phyloP scores from a whole-genome alignment of 2,888 invertebrate species.

The Dysmachus trigonus region DNA sequence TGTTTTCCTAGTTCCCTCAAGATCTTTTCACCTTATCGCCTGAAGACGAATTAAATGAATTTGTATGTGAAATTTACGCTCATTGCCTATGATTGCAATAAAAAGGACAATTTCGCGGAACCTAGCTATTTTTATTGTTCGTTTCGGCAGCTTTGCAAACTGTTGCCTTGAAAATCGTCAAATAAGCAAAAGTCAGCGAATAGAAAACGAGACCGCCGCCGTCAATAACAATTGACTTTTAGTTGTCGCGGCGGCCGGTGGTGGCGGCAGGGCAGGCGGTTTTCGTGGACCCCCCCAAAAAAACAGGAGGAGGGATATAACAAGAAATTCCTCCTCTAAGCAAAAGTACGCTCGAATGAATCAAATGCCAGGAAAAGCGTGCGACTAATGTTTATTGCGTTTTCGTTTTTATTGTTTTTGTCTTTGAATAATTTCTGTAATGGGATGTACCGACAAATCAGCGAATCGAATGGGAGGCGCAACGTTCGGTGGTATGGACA shows the following conservation, averaged over 20 bases:
- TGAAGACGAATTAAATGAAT: background rate
- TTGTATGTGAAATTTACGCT: conserved; percentile 9
- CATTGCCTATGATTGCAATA: conserved; percentile 5
- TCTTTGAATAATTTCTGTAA: conserved; percentile 24
- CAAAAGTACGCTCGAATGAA: conserved; percentile 9
- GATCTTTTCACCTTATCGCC: background rate
- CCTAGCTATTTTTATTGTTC: conserved; percentile 15
- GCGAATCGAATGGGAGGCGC: conserved; percentile 6
- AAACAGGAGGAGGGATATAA: background rate
- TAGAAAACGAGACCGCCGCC: background rate
- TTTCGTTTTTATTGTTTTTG: conserved; percentile 35
- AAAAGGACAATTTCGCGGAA: background rate
- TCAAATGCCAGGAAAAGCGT: conserved; percentile 34
- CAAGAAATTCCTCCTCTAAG: background rate
- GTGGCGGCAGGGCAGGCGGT: conserved; percentile 9
- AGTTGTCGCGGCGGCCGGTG: background rate
- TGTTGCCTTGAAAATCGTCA: conserved; percentile 7
- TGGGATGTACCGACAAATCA: conserved; percentile 15
- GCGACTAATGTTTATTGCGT: conserved; percentile 41
- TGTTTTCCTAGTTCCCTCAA: background rate
- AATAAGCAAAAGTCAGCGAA: background rate
- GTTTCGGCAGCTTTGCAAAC: background rate
- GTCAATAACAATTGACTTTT: conserved; percentile 13
- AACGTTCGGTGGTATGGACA: background rate
- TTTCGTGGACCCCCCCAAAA: background rate